Evolutionary conservation across 2,113 vertebrate genomes (phyloP), one percentile per base, ranked within the genome.

Genomic region (Leucopsar rothschildi): DNA sequence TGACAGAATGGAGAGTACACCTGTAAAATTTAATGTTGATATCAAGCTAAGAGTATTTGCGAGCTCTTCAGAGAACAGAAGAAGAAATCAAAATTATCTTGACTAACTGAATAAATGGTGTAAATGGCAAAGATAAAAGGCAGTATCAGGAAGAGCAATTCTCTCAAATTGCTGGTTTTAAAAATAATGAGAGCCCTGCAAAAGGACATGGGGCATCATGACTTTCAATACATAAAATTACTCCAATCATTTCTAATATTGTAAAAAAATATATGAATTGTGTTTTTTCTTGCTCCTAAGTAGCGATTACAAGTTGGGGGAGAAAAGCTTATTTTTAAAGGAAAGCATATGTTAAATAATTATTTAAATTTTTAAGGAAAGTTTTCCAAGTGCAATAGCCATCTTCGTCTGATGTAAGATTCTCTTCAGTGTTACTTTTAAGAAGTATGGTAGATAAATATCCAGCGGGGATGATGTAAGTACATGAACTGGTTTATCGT

Each of bases 231-330:
- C 0, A 0, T 61, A 57, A 81, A 73, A 84, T 50, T 15, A 31
- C 29, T 56, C 15, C 31, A 65, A 14, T 45, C 11, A 56, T 4
- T 35, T 66, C 17, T 24, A 61, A 8, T 42, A 44, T 3, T 49
- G 5, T 42, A 83, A 64, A 86, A 40, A 89, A 89, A 22, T 1
- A n/a, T 11, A 42, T 6, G 4, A 61, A 21, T 16, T 2, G 20
- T 39, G n/a, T 2, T 33, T 69, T n/a, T 69, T 11, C 15, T 70
- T 88, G 23, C 4, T 68, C 13, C 7, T 23, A 55, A 42, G 18
- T 52, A 5, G 14, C 55, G 33, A 56, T 22, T 77, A 49, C 11
- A 59, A 78, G 2, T 5, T 0, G 0, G 2, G 0, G 1, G 1
- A 31, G 11, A n/a, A 17, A 40, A 33, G 4, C 3, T 59, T 71